Percentiles rank a stretch among this genome's conserved stretches.
Conservation (phyloP, 1,140 invertebrate species). For the Panulirus ornatus region DNA sequence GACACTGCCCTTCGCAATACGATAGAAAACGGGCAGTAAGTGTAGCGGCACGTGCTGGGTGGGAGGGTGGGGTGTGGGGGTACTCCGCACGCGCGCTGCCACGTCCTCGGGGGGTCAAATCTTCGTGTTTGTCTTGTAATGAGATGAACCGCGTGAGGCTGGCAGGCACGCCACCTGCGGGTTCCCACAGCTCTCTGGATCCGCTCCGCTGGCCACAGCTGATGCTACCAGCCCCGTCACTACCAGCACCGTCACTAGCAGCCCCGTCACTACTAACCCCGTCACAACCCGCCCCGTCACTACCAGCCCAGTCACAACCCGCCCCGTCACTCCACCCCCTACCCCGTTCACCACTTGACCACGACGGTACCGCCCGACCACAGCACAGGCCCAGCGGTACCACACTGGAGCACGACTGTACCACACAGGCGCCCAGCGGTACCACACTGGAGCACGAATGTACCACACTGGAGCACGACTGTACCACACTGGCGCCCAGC, state of each 20-base stretch:
- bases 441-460: too few relatives aligned
- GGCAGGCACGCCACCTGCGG: slow-evolving; percentile 20
- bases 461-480: too few relatives aligned
- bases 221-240: neutral
- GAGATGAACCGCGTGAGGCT: slow-evolving; percentile 44
- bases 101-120: slow-evolving; percentile 33
- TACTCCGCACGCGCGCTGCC: slow-evolving; percentile 45
- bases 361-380: too few relatives aligned
- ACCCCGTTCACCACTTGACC: too few relatives aligned
- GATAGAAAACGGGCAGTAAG: neutral
- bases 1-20: slow-evolving; percentile 2
- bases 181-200: neutral
- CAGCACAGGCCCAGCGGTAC: too few relatives aligned
- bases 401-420: too few relatives aligned
- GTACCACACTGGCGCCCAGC: too few relatives aligned
- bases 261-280: neutral
- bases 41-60: slow-evolving; percentile 27
- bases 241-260: neutral
- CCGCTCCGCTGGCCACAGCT: neutral
- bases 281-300: too few relatives aligned
- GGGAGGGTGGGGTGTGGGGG: neutral
- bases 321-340: too few relatives aligned
- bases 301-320: too few relatives aligned
- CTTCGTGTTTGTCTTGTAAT: slow-evolving; percentile 51
- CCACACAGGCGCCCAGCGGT: too few relatives aligned